Evolutionary conservation across 2,113 vertebrate species (phyloP).

Genomic region (Acrocephalus kingi): DNA sequence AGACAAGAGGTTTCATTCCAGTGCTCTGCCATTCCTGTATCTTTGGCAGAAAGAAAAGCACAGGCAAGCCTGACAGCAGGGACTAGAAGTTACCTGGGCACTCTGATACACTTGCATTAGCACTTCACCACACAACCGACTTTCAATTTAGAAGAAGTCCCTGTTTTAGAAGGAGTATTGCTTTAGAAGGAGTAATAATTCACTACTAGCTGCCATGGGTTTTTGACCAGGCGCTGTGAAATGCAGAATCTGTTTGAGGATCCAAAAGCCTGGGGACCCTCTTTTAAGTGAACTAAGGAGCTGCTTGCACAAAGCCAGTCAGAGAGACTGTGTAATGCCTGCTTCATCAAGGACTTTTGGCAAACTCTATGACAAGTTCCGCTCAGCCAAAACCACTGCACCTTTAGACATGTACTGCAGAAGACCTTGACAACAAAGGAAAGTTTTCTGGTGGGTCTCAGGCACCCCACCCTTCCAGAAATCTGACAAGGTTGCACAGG

Average conservation of each 20-base stretch:
- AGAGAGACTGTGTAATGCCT: constrained; percentile 41
- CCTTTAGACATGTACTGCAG: background rate
- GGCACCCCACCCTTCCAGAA: background rate
- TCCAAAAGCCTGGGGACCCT: background rate
- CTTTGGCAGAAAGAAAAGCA: background rate
- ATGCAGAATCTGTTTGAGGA: background rate
- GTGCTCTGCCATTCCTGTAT: background rate
- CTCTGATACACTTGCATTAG: background rate
- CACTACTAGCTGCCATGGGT: background rate
- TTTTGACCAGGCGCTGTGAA: background rate
- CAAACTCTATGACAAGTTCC: constrained; percentile 33
- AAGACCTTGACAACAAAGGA: background rate
- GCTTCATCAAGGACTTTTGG: constrained; percentile 50
- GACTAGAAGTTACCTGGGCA: background rate
- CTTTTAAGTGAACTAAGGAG: background rate
- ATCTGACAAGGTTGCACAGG: background rate
- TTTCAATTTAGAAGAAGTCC: background rate
- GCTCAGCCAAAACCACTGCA: constrained; percentile 5
- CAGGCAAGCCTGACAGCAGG: background rate
- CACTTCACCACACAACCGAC: background rate
- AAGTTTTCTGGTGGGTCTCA: constrained; percentile 2
- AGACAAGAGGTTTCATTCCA: background rate
- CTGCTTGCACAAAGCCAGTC: constrained; percentile 4
- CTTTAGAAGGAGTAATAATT: background rate
- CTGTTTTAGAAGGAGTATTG: background rate